Conservation (phyloP, 2,113 vertebrate genomes). For the Benitochromis conjunctus region DNA sequence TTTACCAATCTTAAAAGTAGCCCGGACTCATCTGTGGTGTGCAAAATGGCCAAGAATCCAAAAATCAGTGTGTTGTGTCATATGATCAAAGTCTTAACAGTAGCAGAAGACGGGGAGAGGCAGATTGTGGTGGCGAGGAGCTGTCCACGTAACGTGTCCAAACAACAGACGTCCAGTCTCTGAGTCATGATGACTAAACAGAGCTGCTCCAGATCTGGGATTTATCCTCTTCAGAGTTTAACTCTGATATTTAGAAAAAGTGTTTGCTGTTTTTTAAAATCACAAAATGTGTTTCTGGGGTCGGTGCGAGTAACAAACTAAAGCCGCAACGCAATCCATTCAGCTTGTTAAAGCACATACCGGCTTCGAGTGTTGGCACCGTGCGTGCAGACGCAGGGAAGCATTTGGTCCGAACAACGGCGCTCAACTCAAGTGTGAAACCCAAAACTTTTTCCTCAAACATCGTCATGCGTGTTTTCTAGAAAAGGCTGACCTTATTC, state of each 20-base stretch:
- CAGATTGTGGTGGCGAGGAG: background rate
- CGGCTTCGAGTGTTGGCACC: background rate
- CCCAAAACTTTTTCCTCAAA: background rate
- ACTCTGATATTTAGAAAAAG: background rate
- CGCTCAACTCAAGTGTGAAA: background rate
- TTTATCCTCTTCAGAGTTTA: background rate
- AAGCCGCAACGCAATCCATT: background rate
- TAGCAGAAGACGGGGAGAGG: background rate
- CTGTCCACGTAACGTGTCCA: background rate
- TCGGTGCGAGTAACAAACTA: background rate
- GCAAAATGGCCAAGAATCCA: accelerated
- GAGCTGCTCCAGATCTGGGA: background rate
- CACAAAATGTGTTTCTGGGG: background rate
- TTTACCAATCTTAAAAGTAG: background rate
- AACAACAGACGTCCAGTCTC: background rate
- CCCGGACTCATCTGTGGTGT: background rate
- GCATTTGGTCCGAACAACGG: background rate
- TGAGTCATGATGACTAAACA: background rate
- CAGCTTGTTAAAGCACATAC: background rate
- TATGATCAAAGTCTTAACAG: background rate
- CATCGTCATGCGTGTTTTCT: background rate
- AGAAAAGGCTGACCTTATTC: background rate
- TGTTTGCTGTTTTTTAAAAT: accelerated
- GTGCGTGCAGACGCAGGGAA: background rate
- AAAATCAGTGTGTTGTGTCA: background rate